Percentiles rank a stretch among this genome's conserved stretches.
These are phyloP conservation scores for Chauna torquata DNA, from an alignment of 2,113 vertebrate genomes.

Conservation along the genomic window DNA sequence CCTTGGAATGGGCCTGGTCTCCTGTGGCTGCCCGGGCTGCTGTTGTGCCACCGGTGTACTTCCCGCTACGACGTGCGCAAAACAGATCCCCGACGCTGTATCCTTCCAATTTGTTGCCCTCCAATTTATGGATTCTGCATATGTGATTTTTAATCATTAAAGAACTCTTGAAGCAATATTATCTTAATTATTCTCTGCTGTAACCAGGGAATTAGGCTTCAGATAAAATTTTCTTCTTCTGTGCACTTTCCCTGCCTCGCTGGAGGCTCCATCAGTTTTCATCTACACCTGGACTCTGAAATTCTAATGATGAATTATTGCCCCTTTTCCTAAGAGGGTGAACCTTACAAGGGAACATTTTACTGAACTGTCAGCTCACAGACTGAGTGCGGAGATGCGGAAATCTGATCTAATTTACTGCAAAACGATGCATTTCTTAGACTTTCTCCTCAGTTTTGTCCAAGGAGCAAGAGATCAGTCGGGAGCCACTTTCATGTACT, in stretches of 20 bases:
- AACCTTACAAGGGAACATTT: constrained; percentile 86
- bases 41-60: constrained; percentile 55
- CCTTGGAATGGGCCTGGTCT: constrained; percentile 82
- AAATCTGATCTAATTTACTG: constrained; percentile 88
- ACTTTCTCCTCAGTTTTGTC: constrained; percentile 69
- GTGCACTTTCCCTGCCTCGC: constrained; percentile 83
- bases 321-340: constrained; percentile 87
- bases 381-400: constrained; percentile 81
- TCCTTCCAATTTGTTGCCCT: constrained; percentile 81
- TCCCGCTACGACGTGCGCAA: constrained; percentile 45
- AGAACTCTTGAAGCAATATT: constrained; percentile 93
- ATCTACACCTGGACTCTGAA: constrained; percentile 98
- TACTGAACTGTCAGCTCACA: constrained; percentile 86
- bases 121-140: constrained; percentile 87
- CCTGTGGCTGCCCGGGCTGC: constrained; percentile 74
- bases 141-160: constrained; percentile 96
- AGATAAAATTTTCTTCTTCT: constrained; percentile 95
- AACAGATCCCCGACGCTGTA: constrained; percentile 42
- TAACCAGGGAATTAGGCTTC: constrained; percentile 93
- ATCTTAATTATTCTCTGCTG: constrained; percentile 94
- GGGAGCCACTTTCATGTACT: constrained; percentile 21
- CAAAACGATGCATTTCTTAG: constrained; percentile 82
- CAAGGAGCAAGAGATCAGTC: constrained; percentile 76
- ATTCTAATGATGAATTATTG: constrained; percentile 98
- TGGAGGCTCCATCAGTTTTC: constrained; percentile 95